A percentile compares a stretch with the other conserved stretches of the same genome.
Evolutionary conservation across 2,113 vertebrate species (phyloP).

Genomic region (Phocoena sinus): DNA sequence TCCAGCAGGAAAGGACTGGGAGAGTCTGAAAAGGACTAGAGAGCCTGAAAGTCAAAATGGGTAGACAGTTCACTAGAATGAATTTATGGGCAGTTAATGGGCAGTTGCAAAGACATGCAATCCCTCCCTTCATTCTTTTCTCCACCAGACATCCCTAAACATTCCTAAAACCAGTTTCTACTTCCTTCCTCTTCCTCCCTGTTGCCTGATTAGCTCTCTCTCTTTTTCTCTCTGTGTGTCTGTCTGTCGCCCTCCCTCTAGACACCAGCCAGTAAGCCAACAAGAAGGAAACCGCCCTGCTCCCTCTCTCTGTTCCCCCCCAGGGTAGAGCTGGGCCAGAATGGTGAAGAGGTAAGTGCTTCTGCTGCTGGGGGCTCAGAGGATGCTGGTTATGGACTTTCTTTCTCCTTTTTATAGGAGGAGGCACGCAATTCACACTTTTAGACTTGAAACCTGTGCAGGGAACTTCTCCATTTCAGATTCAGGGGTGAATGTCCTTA

Average conservation of each 20-base stretch:
- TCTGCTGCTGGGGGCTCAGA: background rate
- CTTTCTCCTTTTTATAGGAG: background rate
- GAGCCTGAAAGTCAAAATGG: background rate
- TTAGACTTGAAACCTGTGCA: no score
- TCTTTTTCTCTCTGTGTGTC: conserved; percentile 58
- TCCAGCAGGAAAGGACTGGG: background rate
- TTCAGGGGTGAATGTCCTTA: background rate
- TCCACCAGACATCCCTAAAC: background rate
- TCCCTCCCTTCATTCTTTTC: background rate
- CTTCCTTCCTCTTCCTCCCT: conserved; percentile 19
- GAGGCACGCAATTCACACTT: background rate
- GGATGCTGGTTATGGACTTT: background rate
- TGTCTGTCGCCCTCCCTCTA: conserved; percentile 74
- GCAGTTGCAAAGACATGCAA: rapidly evolving
- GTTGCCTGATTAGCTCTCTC: conserved; percentile 56
- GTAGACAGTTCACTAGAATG: rapidly evolving
- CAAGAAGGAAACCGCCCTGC: conserved; percentile 84
- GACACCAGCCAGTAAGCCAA: conserved; percentile 80
- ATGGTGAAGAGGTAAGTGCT: conserved; percentile 83
- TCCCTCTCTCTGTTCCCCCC: conserved; percentile 80
- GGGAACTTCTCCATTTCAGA: background rate
- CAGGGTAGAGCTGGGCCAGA: conserved; percentile 79
- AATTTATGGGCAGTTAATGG: background rate
- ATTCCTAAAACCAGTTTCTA: background rate
- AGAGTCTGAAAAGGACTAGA: background rate